A percentile compares a stretch with the other conserved stretches of the same genome.
phyloP scores from a whole-genome alignment of 2,113 vertebrate genomes.

The Oreochromis aureus region DNA sequence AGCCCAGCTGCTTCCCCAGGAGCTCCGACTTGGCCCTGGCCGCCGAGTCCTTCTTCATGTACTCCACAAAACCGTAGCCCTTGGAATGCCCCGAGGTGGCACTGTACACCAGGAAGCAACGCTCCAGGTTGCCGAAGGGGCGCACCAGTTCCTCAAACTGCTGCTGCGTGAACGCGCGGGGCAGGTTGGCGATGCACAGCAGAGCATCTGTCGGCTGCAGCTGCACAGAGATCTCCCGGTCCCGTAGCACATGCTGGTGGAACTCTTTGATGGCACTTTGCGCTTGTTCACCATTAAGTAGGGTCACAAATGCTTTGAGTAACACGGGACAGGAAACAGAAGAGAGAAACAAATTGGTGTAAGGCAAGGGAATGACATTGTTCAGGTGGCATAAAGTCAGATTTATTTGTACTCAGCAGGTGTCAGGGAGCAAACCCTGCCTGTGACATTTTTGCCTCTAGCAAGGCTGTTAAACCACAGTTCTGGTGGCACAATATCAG shows the following conservation, averaged over 20 bases:
- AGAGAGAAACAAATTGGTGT: not conserved
- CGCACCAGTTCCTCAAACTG: constrained; percentile 91
- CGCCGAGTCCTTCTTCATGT: constrained; percentile 94
- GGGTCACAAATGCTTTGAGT: constrained; percentile 81
- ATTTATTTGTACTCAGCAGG: not conserved
- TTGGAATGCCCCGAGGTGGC: constrained; percentile 81
- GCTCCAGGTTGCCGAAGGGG: constrained; percentile 90
- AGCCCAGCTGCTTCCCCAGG: constrained; percentile 85
- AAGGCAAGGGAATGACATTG: not conserved
- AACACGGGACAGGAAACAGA: not conserved
- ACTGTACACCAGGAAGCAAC: constrained; percentile 90
- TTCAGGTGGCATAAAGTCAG: not conserved
- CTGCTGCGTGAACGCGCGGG: constrained; percentile 80
- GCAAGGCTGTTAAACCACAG: not conserved
- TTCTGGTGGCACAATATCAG: constrained; percentile 3
- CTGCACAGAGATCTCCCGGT: constrained; percentile 85
- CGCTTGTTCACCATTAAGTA: constrained; percentile 89
- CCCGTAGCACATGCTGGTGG: constrained; percentile 80
- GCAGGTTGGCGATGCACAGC: constrained; percentile 89
- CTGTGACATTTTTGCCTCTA: not conserved
- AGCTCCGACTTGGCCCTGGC: constrained; percentile 89
- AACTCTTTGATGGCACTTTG: constrained; percentile 83
- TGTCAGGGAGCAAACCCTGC: not conserved
- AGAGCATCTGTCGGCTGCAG: constrained; percentile 89
- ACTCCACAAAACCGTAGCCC: constrained; percentile 93